Evolutionary conservation across 2,888 invertebrate species (phyloP).

Genomic region (Meiosimyza decipiens): DNA sequence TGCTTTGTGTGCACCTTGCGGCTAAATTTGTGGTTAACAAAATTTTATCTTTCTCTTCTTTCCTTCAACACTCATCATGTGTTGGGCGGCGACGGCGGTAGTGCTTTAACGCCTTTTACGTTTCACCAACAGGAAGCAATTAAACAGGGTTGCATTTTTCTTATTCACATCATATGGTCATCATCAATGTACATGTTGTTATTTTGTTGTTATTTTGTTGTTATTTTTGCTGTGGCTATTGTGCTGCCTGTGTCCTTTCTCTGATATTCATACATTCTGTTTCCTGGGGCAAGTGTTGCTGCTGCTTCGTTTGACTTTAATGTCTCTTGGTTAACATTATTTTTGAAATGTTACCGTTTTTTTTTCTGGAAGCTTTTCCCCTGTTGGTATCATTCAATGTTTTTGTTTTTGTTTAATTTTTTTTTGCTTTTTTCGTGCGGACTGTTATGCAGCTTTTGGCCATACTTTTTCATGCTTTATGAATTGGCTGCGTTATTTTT

Average conservation of each 20-base stretch:
- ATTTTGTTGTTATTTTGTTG: no score
- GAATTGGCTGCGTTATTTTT: neutral
- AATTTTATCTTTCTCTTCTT: neutral
- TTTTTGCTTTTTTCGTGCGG: neutral
- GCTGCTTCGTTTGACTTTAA: constrained; percentile 3
- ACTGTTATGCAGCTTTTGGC: neutral
- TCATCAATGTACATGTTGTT: neutral
- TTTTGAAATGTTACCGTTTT: neutral
- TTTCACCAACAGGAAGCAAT: neutral
- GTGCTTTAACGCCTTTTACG: neutral
- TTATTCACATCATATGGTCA: neutral
- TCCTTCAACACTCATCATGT: neutral
- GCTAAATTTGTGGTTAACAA: neutral
- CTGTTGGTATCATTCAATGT: no score
- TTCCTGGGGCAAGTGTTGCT: constrained; percentile 13
- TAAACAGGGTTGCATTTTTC: neutral
- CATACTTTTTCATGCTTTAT: neutral
- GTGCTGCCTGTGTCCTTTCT: no score
- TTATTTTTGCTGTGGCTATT: no score
- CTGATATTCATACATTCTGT: neutral
- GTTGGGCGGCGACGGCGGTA: neutral
- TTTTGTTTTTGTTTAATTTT: neutral
- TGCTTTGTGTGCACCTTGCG: neutral
- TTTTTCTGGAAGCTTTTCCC: no score
- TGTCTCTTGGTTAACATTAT: constrained; percentile 12